Base-by-base conservation (phyloP, 2,888 invertebrate genomes). In the Dicycla oo region DNA sequence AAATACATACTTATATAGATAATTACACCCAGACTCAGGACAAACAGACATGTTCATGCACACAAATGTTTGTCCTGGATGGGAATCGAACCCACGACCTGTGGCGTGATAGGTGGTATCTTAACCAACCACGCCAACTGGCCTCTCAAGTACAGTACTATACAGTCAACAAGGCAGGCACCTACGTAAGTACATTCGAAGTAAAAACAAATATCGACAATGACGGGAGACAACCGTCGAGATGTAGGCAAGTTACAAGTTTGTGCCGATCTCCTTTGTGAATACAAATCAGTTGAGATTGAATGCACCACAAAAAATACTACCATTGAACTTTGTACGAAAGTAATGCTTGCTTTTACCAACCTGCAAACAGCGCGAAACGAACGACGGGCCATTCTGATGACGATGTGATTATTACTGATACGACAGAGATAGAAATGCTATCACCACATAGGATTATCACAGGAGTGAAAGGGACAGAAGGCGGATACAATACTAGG, bases 351-450 rank as follows among this genome's bases (percentile, higher is more conserved):
- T 53, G 71, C 69, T 81, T 58, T 30, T 56, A 71, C 82, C 78
- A 79, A 83, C 69, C 70, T 68, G 72, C 77, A 80, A 83, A 83
- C 80, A 61, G 40, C 34, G 71, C 76, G 68, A 54, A 77, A 85
- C 81, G 81, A 80, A 76, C 76, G 69, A 66, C 57, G 69, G 70
- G 80, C 73, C 34, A 66, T 85, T 85, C 61, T 66, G 83, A 83
- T 83, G 85, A 83, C 81, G 70, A 56, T 58, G 85, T 77, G 63
- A 75, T 70, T 83, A 75, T 80, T 83, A 74, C 63, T 85, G 63
- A 85, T 67, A 73, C 20, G 80, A 82, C 45, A 67, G 62, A 56
- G 83, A 85, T 15, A 34, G 68, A 49, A 38, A 61, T 45, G 47
- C 23, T 79, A 62, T 79, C 76, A 79, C 62, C 45, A n/a, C 18